Base-by-base conservation (phyloP, 2,113 vertebrate species). In the Epinephelus fuscoguttatus region DNA sequence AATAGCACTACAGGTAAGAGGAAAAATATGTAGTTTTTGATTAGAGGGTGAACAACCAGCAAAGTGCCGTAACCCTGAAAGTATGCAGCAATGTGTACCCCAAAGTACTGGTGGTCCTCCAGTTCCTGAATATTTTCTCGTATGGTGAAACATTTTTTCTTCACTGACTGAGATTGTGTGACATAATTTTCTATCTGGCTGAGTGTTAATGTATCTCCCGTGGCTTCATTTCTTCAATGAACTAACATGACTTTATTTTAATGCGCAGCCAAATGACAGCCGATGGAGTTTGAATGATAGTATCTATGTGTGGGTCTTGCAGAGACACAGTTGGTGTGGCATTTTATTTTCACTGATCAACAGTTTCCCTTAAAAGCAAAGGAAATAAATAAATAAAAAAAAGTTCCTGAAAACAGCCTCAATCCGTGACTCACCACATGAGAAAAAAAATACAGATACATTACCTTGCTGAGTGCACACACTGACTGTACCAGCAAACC, bases 381-480 rank as follows among this genome's bases (percentile, higher is more conserved):
- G 21, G 3, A 27, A 42, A 70, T 6, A 7, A 33, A 47, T 21
- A 21, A 72, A 63, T 2, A n/a, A 27, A 71, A 45, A 10, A 4
- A 4, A 15, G 6, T 57, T 5, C 8, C 4, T 0, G 0, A 67
- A 84, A 82, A 67, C 33, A 55, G 27, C n/a, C 23, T 8, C n/a
- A 75, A 69, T 68, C 15, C 1, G 23, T 68, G 30, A 64, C 47
- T 84, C 56, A 33, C n/a, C 63, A 42, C 0, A 6, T 66, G 63
- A 62, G 59, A 55, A 57, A 45, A 33, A 70, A 61, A 59, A 25
- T 2, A 45, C 5, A 37, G 33, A 37, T 23, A 50, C 15, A 78
- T 33, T 59, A 78, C 85, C 72, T 83, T 33, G 57, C 61, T 45
- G 57, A 53, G 50, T 63, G 52, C 56, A 50, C 76, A 86, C 68